Conservation (phyloP, 2,113 vertebrate species). For the Albula glossodonta region DNA sequence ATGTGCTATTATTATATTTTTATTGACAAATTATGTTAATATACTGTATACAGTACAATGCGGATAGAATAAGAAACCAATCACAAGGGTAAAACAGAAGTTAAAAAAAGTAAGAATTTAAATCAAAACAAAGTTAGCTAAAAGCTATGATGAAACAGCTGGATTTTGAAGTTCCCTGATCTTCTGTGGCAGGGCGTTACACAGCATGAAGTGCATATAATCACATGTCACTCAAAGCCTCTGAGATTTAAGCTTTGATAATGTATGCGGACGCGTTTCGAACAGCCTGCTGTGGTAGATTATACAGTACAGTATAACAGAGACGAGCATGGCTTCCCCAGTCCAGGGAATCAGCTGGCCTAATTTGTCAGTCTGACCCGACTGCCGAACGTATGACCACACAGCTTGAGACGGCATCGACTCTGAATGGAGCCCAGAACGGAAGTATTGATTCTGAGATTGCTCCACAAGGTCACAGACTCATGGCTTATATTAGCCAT, state of each 20-base stretch:
- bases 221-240: background rate
- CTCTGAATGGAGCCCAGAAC: background rate
- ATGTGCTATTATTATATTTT: too few relatives aligned
- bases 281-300: background rate
- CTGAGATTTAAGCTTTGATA: background rate
- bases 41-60: too few relatives aligned
- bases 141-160: too few relatives aligned
- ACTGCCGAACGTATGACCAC: background rate
- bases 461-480: background rate
- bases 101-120: too few relatives aligned
- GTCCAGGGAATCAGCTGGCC: background rate
- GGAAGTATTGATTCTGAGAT: background rate
- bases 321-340: background rate
- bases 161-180: background rate
- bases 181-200: background rate
- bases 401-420: background rate
- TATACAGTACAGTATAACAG: background rate
- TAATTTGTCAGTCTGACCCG: slow-evolving; percentile 3
- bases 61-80: too few relatives aligned
- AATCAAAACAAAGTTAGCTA: too few relatives aligned
- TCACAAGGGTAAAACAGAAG: too few relatives aligned
- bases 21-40: too few relatives aligned
- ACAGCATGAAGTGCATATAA: background rate
- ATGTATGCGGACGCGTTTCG: background rate
- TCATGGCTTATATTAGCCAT: background rate